Conservation (phyloP, 2,888 invertebrate genomes). For the Melanotus villosus region DNA sequence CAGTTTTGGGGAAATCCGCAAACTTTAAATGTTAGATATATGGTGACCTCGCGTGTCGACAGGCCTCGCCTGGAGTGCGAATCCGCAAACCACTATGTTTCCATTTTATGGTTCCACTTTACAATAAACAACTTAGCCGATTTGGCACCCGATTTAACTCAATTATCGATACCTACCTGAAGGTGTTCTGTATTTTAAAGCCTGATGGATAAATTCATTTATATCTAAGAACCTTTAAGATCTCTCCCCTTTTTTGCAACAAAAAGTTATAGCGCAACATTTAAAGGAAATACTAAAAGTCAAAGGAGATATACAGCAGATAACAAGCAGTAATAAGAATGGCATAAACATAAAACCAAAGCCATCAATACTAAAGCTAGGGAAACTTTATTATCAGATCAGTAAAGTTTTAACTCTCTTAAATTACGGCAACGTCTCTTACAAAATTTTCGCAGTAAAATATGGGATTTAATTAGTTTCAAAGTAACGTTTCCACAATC, state of each 20-base stretch:
- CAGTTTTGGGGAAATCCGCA: constrained; percentile 55
- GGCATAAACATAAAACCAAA: constrained; percentile 25
- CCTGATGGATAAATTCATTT: too few species aligned
- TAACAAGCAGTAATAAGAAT: constrained; percentile 28
- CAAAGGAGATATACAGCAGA: constrained; percentile 7
- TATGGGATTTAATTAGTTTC: not conserved
- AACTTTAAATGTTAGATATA: constrained; percentile 49
- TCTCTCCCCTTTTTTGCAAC: not conserved
- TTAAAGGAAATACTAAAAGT: constrained; percentile 10
- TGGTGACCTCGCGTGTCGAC: constrained; percentile 38
- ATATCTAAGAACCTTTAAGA: too few species aligned
- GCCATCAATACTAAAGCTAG: constrained; percentile 21
- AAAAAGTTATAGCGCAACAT: not conserved
- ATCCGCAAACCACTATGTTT: constrained; percentile 34
- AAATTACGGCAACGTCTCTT: constrained; percentile 10
- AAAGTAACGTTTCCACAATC: not conserved
- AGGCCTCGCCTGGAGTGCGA: constrained; percentile 30
- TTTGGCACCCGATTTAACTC: constrained; percentile 5
- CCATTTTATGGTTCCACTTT: constrained; percentile 31
- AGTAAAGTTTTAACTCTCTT: constrained; percentile 16
- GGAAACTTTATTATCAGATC: constrained; percentile 26
- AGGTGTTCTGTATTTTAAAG: too few species aligned
- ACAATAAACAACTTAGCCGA: constrained; percentile 34
- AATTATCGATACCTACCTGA: too few species aligned
- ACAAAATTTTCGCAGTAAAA: not conserved